These are phyloP conservation scores for Catharus bicknelli DNA, from an alignment of 2,113 vertebrate genomes.

Conservation along the genomic window DNA sequence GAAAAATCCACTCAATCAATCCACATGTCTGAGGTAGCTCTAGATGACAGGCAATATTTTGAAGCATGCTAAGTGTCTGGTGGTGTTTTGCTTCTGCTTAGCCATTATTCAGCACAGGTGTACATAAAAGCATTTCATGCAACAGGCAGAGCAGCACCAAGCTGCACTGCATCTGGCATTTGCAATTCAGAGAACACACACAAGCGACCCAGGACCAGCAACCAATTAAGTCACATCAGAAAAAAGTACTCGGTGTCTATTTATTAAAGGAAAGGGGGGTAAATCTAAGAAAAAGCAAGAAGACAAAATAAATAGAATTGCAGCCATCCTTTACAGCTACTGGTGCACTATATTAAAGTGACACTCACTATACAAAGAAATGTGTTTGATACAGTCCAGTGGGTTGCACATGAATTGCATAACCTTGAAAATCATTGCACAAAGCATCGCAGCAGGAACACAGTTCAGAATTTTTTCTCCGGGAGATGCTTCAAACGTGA, in stretches of 20 bases:
- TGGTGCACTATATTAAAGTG: slow-evolving; percentile 17
- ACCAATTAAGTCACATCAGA: neutral
- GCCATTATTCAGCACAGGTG: neutral
- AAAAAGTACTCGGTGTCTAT: neutral
- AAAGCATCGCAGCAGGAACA: slow-evolving; percentile 24
- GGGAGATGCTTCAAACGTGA: neutral
- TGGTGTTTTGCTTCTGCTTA: neutral
- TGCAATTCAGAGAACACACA: neutral
- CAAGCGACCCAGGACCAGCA: neutral
- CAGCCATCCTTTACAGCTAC: slow-evolving; percentile 40
- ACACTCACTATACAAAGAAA: slow-evolving; percentile 22
- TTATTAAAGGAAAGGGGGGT: neutral
- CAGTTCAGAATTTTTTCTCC: neutral
- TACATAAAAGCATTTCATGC: neutral
- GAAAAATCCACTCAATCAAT: neutral
- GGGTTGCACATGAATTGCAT: slow-evolving; percentile 32
- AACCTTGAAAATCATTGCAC: slow-evolving; percentile 42
- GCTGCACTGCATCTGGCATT: neutral
- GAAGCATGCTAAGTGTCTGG: neutral
- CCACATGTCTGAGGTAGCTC: neutral
- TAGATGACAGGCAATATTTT: neutral
- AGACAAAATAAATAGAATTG: neutral
- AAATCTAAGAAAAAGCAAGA: slow-evolving; percentile 9
- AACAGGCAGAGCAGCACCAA: neutral
- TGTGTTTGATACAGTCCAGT: slow-evolving; percentile 32